A percentile compares a stretch with the other conserved stretches of the same genome.
Evolutionary conservation across 2,888 invertebrate genomes (phyloP).

Genomic region (Drosophila subsilvestris): DNA sequence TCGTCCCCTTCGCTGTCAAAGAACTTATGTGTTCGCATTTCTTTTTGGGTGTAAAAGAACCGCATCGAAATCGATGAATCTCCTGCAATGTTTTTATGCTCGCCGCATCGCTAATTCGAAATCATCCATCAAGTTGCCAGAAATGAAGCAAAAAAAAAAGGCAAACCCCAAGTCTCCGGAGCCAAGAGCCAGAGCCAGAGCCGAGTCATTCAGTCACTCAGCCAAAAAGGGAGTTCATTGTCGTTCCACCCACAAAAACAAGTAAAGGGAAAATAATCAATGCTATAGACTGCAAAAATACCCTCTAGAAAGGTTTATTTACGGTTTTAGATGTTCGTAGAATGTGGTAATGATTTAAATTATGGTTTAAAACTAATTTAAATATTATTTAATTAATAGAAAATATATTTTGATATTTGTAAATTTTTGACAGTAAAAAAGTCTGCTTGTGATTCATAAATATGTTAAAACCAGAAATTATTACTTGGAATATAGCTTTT

Average conservation of each 20-base stretch:
- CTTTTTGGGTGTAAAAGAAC: slow-evolving; percentile 9
- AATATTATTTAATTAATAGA: too few relatives aligned
- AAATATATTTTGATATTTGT: too few relatives aligned
- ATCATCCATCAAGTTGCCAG: slow-evolving; percentile 72
- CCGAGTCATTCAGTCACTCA: slow-evolving; percentile 56
- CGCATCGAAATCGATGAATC: slow-evolving; percentile 54
- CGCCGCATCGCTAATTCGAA: slow-evolving; percentile 74
- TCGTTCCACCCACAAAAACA: slow-evolving; percentile 12
- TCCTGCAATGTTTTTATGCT: slow-evolving; percentile 61
- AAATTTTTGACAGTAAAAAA: too few relatives aligned
- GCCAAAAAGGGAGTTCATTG: slow-evolving; percentile 38
- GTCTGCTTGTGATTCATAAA: too few relatives aligned
- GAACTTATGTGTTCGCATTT: slow-evolving; percentile 66
- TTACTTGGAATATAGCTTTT: too few relatives aligned
- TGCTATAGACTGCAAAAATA: neutral
- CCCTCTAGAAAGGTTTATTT: neutral
- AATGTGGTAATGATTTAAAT: too few relatives aligned
- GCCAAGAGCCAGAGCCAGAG: slow-evolving; percentile 13
- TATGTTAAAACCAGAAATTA: too few relatives aligned
- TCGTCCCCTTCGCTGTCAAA: slow-evolving; percentile 41
- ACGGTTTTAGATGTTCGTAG: too few relatives aligned
- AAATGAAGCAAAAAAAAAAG: slow-evolving; percentile 37
- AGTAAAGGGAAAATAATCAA: neutral
- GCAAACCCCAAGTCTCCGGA: slow-evolving; percentile 7
- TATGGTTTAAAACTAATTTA: too few relatives aligned